A percentile compares a stretch with the other conserved stretches of the same genome.
Evolutionary conservation across 1,140 invertebrate genomes (phyloP).

Genomic region (Eubasilissa regina): DNA sequence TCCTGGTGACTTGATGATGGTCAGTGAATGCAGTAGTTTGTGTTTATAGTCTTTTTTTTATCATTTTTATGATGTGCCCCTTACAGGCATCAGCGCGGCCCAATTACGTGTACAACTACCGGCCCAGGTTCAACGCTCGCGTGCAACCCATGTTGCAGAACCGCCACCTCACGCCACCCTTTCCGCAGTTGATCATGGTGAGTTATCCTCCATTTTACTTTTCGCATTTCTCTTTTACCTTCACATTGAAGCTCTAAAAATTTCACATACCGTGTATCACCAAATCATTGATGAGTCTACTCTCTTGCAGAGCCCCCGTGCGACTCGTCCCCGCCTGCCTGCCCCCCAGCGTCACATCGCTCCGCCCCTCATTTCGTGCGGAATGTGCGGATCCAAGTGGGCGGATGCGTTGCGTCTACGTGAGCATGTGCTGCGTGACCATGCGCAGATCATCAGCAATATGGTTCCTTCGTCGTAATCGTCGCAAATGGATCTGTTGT

Average conservation of each 20-base stretch:
- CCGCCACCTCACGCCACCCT: not conserved
- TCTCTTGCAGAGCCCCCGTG: not conserved
- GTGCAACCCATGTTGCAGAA: not conserved
- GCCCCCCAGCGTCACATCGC: not conserved
- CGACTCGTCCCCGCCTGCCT: not conserved
- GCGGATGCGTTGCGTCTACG: not conserved
- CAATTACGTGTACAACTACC: conserved; percentile 19
- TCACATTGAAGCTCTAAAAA: not conserved
- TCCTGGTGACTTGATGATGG: too few relatives aligned
- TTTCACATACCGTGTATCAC: not conserved
- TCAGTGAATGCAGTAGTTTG: too few relatives aligned
- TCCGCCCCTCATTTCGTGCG: conserved; percentile 3
- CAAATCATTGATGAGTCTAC: not conserved
- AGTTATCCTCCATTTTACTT: not conserved
- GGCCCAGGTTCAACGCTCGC: conserved; percentile 2
- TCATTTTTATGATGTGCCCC: not conserved
- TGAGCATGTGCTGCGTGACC: conserved; percentile 17
- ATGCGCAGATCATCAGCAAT: not conserved
- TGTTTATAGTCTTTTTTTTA: too few relatives aligned
- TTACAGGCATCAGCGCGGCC: conserved; percentile 29
- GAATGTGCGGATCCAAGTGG: conserved; percentile 15
- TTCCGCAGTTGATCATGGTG: conserved; percentile 23
- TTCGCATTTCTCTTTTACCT: too few relatives aligned
- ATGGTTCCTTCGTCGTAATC: too few relatives aligned
- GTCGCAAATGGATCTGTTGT: too few relatives aligned